Percentiles rank a stretch among this genome's conserved stretches.
Evolutionary conservation across 1,140 invertebrate genomes (phyloP).

Genomic region (Hycleus phaleratus): DNA sequence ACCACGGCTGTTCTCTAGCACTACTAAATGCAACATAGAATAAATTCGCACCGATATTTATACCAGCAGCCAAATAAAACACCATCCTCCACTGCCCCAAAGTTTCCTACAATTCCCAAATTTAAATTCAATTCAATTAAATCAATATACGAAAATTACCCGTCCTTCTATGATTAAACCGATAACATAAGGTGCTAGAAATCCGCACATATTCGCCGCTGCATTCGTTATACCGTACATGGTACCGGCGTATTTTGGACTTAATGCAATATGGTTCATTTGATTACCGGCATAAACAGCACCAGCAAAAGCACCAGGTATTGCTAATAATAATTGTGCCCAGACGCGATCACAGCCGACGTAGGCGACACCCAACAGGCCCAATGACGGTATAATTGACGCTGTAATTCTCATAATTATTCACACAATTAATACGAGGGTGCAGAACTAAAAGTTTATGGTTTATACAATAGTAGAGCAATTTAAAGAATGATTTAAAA

Average conservation of each 20-base stretch:
- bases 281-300: constrained; percentile 71
- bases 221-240: constrained; percentile 87
- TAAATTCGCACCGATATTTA: constrained; percentile 68
- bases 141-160: constrained; percentile 39
- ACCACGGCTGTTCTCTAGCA: constrained; percentile 74
- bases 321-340: constrained; percentile 62
- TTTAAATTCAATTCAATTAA: neutral
- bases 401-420: constrained; percentile 38
- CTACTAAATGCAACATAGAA: constrained; percentile 79
- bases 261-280: constrained; percentile 83
- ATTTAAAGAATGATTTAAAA: too few species aligned
- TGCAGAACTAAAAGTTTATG: too few species aligned
- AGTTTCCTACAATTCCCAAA: constrained; percentile 51
- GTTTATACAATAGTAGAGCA: too few species aligned
- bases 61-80: constrained; percentile 75
- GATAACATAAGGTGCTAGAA: constrained; percentile 74
- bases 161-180: constrained; percentile 63
- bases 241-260: constrained; percentile 76
- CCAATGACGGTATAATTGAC: constrained; percentile 63
- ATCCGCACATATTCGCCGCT: constrained; percentile 77
- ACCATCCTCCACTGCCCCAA: constrained; percentile 77
- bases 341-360: constrained; percentile 63
- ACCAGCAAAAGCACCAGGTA: constrained; percentile 63
- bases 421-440: too few species aligned
- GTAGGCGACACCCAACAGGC: constrained; percentile 67